A percentile compares a stretch with the other conserved stretches of the same genome.
Conservation (phyloP, 1,140 invertebrate genomes). For the Achatina immaculata region DNA sequence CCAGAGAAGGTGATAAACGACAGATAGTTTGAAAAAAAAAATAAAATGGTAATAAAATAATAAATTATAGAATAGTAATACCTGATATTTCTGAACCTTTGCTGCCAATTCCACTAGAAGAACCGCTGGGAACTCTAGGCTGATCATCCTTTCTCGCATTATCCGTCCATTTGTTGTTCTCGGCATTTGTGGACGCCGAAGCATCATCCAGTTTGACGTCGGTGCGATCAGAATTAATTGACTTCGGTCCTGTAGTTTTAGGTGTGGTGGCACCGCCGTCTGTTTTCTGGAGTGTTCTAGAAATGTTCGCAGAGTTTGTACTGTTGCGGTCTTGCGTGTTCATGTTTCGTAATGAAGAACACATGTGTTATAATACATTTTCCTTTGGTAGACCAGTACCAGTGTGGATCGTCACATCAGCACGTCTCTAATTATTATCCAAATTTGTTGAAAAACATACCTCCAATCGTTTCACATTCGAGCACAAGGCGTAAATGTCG, state of each 20-base stretch:
- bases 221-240: background rate
- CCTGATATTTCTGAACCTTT: slow-evolving; percentile 25
- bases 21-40: too few relatives aligned
- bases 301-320: background rate
- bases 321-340: background rate
- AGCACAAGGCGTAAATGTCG: too few relatives aligned
- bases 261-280: background rate
- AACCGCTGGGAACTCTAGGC: slow-evolving; percentile 12
- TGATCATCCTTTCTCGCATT: background rate
- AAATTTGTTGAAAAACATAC: too few relatives aligned
- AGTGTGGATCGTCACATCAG: too few relatives aligned
- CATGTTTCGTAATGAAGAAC: too few relatives aligned
- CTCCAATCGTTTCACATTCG: too few relatives aligned
- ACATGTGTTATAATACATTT: too few relatives aligned
- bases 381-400: too few relatives aligned
- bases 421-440: too few relatives aligned
- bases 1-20: too few relatives aligned
- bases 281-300: background rate
- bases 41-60: too few relatives aligned
- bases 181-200: background rate
- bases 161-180: background rate
- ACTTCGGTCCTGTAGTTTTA: background rate
- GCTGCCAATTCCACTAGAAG: slow-evolving; percentile 35
- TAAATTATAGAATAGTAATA: too few relatives aligned
- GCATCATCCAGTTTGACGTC: background rate